Percentiles rank a stretch among this genome's conserved stretches.
phyloP scores from a whole-genome alignment of 2,888 invertebrate genomes.

The Leucophenga maculata region DNA sequence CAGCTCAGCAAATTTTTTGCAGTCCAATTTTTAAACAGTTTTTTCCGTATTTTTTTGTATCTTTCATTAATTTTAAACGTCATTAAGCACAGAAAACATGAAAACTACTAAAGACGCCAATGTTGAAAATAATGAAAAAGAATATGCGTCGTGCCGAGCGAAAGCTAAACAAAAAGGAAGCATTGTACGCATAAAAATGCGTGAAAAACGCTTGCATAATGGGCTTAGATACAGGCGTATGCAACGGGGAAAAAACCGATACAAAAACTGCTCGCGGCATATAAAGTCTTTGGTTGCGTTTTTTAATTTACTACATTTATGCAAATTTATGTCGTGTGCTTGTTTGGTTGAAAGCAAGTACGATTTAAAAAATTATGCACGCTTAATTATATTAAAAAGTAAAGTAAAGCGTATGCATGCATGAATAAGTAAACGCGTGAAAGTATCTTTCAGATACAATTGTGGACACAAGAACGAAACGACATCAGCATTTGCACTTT shows the following conservation, averaged over 20 bases:
- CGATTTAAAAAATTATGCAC: constrained; percentile 7
- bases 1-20: neutral
- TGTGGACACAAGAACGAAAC: neutral
- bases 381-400: neutral
- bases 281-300: constrained; percentile 2
- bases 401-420: neutral
- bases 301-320: constrained; percentile 12
- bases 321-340: constrained; percentile 5
- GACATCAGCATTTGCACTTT: neutral
- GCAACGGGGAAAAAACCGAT: neutral
- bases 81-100: constrained; percentile 19
- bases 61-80: constrained; percentile 12
- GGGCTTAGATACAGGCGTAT: neutral
- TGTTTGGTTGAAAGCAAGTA: neutral
- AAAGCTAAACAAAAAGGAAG: neutral
- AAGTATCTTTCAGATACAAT: constrained; percentile 11
- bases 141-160: too few species aligned
- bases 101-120: neutral
- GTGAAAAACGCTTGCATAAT: neutral
- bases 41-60: neutral
- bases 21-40: neutral
- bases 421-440: neutral
- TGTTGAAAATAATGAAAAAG: neutral
- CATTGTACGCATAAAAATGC: too few species aligned
- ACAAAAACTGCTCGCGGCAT: too few species aligned